Base-by-base conservation (phyloP, 1,140 invertebrate species). In the Lutraria rhynchaena region DNA sequence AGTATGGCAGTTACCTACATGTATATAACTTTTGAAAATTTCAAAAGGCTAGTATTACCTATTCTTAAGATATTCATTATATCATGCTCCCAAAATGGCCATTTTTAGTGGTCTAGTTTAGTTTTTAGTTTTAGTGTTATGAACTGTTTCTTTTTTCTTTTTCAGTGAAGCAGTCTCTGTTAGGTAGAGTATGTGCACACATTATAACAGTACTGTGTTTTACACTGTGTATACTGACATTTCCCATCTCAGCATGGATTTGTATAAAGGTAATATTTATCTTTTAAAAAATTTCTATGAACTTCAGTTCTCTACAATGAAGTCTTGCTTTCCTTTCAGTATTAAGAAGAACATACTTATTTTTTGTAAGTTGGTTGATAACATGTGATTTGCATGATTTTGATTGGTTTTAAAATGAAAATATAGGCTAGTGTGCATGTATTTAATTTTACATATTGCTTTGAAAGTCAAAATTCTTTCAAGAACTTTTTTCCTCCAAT, bases 231-330 rank as follows among this genome's bases (percentile, higher is more conserved):
- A 19, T 85, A 15, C 11, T 83, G 9, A 85, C 84, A 19, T 83
- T 85, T 44, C 84, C 84, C 0, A 13, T 85, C 3, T 77, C 76
- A 37, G 65, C 83, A 17, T 83, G 81, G 74, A 80, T 83, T 69
- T 75, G 61, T 51, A 73, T 85, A 35, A 85, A 85, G 81, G 84
- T 85, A 77, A 53, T 3, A 33, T 35, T 37, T 31, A 33, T 13
- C 29, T 22, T 57, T n/a, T 41, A 11, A 57, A 57, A 67, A 15
- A 37, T 61, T 37, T 41, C 29, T 41, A 33, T 15, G 5, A 35
- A n/a, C 9, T 17, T 24, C 1, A 1, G 13, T 7, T 33, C 9
- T 31, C 58, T 27, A 5, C 17, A 9, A 22, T 11, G 31, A 7
- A 60, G 9, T 31, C 3, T 29, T 60, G 5, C 17, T 60, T 31